Percentiles rank a stretch among this genome's conserved stretches.
phyloP scores from a whole-genome alignment of 2,888 invertebrate genomes.

The Acanthoscelides obtectus region DNA sequence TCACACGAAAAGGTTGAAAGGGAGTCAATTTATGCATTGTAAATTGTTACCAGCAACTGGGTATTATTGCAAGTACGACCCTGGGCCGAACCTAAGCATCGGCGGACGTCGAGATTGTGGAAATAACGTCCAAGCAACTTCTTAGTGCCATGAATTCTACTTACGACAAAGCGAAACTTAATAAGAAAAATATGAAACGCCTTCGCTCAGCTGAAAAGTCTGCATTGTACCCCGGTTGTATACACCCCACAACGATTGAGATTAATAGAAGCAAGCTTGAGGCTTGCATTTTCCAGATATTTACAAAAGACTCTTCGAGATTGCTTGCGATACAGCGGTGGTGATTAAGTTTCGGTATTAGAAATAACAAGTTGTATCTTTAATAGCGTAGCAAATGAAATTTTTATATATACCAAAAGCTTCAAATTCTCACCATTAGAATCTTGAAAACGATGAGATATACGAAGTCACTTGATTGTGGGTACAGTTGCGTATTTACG shows the following conservation, averaged over 20 bases:
- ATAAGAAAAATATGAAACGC: conserved; percentile 1
- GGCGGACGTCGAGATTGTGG: not conserved
- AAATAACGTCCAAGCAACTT: not conserved
- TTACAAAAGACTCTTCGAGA: not conserved
- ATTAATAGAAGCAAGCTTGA: not conserved
- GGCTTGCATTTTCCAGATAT: not conserved
- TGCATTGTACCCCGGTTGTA: not conserved
- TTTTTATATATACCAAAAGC: no score
- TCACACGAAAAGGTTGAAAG: no score
- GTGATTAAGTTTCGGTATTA: not conserved
- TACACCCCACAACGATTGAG: not conserved
- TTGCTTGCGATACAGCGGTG: not conserved
- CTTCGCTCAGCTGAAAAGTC: not conserved
- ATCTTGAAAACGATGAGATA: no score
- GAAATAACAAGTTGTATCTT: no score
- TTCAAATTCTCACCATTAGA: no score
- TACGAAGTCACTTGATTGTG: no score
- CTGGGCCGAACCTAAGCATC: not conserved
- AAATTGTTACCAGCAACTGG: no score
- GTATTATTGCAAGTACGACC: not conserved
- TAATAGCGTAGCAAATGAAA: no score
- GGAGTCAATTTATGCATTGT: no score
- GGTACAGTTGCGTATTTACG: no score
- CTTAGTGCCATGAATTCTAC: conserved; percentile 1
- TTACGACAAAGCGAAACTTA: conserved; percentile 2